These are phyloP conservation scores for Lineus longissimus DNA, from an alignment of 1,140 invertebrate genomes.

Conservation along the genomic window DNA sequence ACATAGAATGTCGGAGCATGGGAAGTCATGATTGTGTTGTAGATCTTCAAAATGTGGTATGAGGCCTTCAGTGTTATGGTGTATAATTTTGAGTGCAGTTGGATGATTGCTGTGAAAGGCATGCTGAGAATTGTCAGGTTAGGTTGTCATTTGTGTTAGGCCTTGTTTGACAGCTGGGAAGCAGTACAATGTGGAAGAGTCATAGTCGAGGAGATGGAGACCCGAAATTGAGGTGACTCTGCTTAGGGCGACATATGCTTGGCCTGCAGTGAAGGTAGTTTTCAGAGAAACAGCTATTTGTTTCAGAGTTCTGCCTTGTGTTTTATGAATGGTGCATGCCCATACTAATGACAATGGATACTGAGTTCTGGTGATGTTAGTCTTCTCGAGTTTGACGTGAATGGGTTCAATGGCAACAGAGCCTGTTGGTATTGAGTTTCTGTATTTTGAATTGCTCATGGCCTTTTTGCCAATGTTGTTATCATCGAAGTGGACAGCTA, in stretches of 20 bases:
- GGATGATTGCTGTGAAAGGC: background rate
- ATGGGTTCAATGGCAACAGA: background rate
- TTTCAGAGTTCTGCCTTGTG: slow-evolving; percentile 18
- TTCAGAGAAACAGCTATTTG: slow-evolving; percentile 14
- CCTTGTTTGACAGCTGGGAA: background rate
- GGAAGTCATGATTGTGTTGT: background rate
- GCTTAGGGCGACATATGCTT: slow-evolving; percentile 17
- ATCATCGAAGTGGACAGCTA: slow-evolving; percentile 15
- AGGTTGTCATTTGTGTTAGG: background rate
- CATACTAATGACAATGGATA: slow-evolving; percentile 13
- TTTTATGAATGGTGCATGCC: slow-evolving; percentile 20
- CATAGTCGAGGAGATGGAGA: slow-evolving; percentile 8
- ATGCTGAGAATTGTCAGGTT: background rate
- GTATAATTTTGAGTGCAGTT: slow-evolving; percentile 7
- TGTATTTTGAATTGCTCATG: background rate
- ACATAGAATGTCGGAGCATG: background rate
- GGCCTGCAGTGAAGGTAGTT: slow-evolving; percentile 4
- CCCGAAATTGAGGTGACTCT: slow-evolving; percentile 7
- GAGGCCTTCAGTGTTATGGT: slow-evolving; percentile 8
- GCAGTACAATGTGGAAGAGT: slow-evolving; percentile 4
- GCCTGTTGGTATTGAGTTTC: background rate
- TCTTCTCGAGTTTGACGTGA: background rate
- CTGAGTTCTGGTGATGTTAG: slow-evolving; percentile 3
- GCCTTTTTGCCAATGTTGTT: background rate
- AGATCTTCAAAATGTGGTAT: slow-evolving; percentile 7